Evolutionary conservation across 2,888 invertebrate genomes (phyloP), one percentile per base, ranked within the genome.

Genomic region (Acrobeloides nanus): DNA sequence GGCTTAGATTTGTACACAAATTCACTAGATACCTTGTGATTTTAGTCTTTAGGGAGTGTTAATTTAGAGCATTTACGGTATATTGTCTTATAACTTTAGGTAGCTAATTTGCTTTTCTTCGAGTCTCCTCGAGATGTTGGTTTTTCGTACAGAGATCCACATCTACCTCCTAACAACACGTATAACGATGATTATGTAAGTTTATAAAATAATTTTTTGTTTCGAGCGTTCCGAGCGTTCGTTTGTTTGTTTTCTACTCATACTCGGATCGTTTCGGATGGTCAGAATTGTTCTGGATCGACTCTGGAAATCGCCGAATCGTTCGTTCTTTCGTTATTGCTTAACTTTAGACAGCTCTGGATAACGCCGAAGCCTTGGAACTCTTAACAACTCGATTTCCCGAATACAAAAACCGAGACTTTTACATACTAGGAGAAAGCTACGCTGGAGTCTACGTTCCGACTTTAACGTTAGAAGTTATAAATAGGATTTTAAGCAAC

Each of bases 361-460:
- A 35, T 35, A 35, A 35, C 29, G 10, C 38, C 27, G 45, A 45
- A 15, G 45, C 45, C 23, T 7, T 45, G 2, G 38, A 15, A n/a
- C 17, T 24, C 15, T 45, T 45, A 25, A 24, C 40, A 15, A n/a
- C 27, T 23, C 25, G 40, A 15, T 45, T 45, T 17, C 45, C 45
- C 15, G 45, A 45, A 32, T 45, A 45, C 40, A 7, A 26, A 20
- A 20, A n/a, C 37, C 20, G 43, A 10, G 47, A 42, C 4, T 62
- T 62, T 47, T 62, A 61, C 43, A 49, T 54, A 23, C 57, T 60
- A 12, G 62, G 62, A 46, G 62, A 62, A 35, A 55, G 57, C 1
- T 62, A 62, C 35, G 62, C 51, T 20, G 62, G 43, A 23, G 43
- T 42, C 12, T 42, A 42, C 24, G 38, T 42, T 4, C 43, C 43